These are phyloP conservation scores for Neopipo cinnamomea DNA, from an alignment of 2,113 vertebrate genomes.

Conservation along the genomic window DNA sequence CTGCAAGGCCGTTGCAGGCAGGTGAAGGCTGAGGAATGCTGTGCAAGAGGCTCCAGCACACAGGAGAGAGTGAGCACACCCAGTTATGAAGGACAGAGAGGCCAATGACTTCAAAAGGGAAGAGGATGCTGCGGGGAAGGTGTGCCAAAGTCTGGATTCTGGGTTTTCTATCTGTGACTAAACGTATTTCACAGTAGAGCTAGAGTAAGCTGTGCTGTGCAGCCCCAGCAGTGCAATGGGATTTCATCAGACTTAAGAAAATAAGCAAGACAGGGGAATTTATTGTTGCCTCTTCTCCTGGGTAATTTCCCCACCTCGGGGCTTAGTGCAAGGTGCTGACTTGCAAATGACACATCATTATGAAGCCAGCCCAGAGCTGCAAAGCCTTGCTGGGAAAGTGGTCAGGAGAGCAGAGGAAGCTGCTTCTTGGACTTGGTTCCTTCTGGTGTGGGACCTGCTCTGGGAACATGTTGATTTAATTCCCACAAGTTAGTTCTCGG, in stretches of 20 bases:
- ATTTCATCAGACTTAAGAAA: constrained; percentile 58
- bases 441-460: constrained; percentile 20
- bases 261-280: constrained; percentile 40
- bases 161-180: constrained; percentile 39
- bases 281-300: constrained; percentile 17
- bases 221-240: background rate
- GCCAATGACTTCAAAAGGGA: constrained; percentile 25
- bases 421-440: constrained; percentile 20
- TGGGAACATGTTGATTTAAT: constrained; percentile 48
- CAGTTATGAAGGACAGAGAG: background rate
- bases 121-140: constrained; percentile 47
- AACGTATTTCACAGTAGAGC: constrained; percentile 12
- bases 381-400: constrained; percentile 46
- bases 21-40: constrained; percentile 31
- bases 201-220: background rate
- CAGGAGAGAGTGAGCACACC: background rate
- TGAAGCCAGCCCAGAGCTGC: constrained; percentile 40
- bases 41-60: background rate
- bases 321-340: constrained; percentile 60
- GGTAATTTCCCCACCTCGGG: constrained; percentile 58
- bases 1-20: constrained; percentile 6
- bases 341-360: constrained; percentile 64
- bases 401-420: background rate
- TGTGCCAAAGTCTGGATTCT: constrained; percentile 20
- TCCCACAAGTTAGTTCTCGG: constrained; percentile 35